Conservation (phyloP, 2,888 invertebrate species). For the Cantharis rufa region DNA sequence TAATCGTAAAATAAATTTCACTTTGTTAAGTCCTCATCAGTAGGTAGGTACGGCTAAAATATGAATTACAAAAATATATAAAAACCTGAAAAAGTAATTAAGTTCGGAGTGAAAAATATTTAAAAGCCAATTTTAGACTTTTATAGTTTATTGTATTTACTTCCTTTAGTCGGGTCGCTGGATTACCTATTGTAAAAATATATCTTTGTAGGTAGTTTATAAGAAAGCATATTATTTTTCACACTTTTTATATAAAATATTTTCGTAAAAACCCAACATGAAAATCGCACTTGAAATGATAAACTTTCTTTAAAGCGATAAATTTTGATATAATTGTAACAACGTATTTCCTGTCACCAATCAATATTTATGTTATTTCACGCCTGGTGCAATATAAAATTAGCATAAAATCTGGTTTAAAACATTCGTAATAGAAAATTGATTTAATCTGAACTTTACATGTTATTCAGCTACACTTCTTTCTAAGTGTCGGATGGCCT, state of each 20-base stretch:
- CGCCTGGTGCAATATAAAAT: not conserved
- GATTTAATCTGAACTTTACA: not conserved
- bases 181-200: no score
- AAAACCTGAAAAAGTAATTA: not conserved
- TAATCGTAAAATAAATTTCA: not conserved
- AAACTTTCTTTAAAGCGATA: not conserved
- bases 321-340: not conserved
- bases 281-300: not conserved
- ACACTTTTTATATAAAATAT: no score
- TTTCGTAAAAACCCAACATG: not conserved
- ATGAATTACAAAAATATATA: not conserved
- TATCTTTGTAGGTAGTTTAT: no score
- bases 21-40: not conserved
- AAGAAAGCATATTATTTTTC: no score
- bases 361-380: not conserved
- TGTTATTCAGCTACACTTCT: not conserved
- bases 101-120: not conserved
- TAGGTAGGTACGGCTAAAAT: not conserved
- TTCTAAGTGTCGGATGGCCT: not conserved
- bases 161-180: not conserved
- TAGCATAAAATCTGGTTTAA: not conserved
- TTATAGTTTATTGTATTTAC: not conserved
- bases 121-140: not conserved
- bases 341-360: not conserved
- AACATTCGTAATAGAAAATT: not conserved